A percentile compares a stretch with the other conserved stretches of the same genome.
Conservation (phyloP, 2,113 vertebrate genomes). For the Callipepla squamata region DNA sequence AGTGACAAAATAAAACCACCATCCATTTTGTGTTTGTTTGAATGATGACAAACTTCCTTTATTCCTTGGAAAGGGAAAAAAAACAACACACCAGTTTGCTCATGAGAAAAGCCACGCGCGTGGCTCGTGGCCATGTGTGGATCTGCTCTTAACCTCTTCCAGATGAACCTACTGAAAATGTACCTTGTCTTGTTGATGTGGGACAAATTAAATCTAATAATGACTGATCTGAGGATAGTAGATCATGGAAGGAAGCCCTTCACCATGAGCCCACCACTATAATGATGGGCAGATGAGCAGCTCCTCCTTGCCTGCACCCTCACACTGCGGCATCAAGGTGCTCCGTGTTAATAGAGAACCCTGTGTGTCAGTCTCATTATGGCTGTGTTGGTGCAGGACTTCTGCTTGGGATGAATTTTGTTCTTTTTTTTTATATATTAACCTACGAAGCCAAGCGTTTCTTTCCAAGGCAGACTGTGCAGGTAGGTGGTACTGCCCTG, state of each 20-base stretch:
- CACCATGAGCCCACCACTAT: background rate
- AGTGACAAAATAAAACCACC: background rate
- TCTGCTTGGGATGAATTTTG: background rate
- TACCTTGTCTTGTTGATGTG: slow-evolving; percentile 66
- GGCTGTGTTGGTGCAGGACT: slow-evolving; percentile 19
- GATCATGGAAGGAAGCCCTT: background rate
- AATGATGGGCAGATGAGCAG: background rate
- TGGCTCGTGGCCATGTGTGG: slow-evolving; percentile 20
- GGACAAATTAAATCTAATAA: slow-evolving; percentile 65
- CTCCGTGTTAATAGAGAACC: slow-evolving; percentile 38
- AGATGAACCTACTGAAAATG: slow-evolving; percentile 73
- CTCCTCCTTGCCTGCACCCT: background rate
- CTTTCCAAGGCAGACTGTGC: background rate
- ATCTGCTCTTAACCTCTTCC: slow-evolving; percentile 76
- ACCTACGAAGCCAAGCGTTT: background rate
- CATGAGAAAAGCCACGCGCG: slow-evolving; percentile 43
- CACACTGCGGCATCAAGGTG: slow-evolving; percentile 12
- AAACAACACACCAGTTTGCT: background rate
- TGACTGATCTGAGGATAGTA: slow-evolving; percentile 59
- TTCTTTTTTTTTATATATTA: background rate
- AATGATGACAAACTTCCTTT: background rate
- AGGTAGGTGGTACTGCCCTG: background rate
- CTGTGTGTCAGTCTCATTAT: slow-evolving; percentile 55
- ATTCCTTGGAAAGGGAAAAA: background rate
- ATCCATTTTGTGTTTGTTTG: background rate